These are phyloP conservation scores for Melolontha melolontha DNA, from an alignment of 2,888 invertebrate genomes.

Conservation along the genomic window DNA sequence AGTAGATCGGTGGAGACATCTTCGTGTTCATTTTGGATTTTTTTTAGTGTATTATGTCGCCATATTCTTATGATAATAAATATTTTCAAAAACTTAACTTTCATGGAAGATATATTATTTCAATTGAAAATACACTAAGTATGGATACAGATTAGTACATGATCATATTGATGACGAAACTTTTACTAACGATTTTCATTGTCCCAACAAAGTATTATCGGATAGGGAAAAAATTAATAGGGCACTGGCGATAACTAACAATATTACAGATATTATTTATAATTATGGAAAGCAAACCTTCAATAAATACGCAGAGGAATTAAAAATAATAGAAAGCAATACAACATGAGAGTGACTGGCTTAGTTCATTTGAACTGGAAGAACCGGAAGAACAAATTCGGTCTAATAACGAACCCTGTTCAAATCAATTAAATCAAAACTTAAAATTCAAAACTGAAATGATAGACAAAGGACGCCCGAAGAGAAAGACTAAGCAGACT, in stretches of 20 bases:
- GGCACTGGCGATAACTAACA: slow-evolving; percentile 40
- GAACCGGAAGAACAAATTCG: no score
- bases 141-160: background rate
- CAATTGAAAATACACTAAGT: slow-evolving; percentile 4
- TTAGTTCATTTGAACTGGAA: no score
- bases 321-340: no score
- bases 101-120: slow-evolving; percentile 30
- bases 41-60: background rate
- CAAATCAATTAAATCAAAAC: no score
- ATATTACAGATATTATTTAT: slow-evolving; percentile 46
- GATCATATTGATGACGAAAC: slow-evolving; percentile 12
- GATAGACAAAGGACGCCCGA: no score
- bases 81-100: slow-evolving; percentile 38
- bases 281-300: slow-evolving; percentile 37
- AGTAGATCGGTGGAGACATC: no score
- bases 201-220: slow-evolving; percentile 39
- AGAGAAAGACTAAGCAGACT: no score
- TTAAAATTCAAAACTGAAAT: no score
- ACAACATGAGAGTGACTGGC: no score
- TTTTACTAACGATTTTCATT: slow-evolving; percentile 39
- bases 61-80: slow-evolving; percentile 41
- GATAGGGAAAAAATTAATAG: slow-evolving; percentile 42
- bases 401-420: no score
- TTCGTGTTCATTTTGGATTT: slow-evolving; percentile 38
- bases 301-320: no score